These are phyloP conservation scores for Bombus huntii DNA, from an alignment of 1,140 invertebrate genomes.

Conservation along the genomic window DNA sequence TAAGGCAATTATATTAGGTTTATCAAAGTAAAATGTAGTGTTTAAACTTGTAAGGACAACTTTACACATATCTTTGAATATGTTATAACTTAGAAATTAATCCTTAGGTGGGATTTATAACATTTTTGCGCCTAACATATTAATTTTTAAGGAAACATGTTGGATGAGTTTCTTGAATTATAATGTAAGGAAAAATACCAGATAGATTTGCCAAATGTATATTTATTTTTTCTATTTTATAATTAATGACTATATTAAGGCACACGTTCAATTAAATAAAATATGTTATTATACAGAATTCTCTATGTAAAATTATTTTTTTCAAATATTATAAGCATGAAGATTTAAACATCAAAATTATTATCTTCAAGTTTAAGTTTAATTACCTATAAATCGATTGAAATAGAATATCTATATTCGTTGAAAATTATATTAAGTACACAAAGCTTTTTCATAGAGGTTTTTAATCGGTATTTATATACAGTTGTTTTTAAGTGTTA, in stretches of 20 bases:
- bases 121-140: constrained; percentile 10
- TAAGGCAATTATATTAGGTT: background rate
- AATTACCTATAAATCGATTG: background rate
- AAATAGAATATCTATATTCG: background rate
- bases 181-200: background rate
- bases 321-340: background rate
- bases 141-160: constrained; percentile 3
- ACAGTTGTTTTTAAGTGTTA: background rate
- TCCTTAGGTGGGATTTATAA: constrained; percentile 10
- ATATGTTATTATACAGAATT: constrained; percentile 1
- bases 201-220: constrained; percentile 32
- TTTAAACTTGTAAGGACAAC: constrained; percentile 14
- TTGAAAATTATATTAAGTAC: background rate
- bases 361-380: background rate
- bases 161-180: constrained; percentile 1
- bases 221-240: constrained; percentile 52
- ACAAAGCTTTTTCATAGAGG: background rate
- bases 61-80: constrained; percentile 35
- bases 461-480: background rate
- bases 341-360: background rate
- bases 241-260: background rate
- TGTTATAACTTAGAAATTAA: constrained; percentile 28
- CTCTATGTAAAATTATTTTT: background rate
- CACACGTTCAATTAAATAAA: constrained; percentile 23
- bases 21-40: background rate